Conservation (phyloP, 2,888 invertebrate species). For the Rutpela maculata region DNA sequence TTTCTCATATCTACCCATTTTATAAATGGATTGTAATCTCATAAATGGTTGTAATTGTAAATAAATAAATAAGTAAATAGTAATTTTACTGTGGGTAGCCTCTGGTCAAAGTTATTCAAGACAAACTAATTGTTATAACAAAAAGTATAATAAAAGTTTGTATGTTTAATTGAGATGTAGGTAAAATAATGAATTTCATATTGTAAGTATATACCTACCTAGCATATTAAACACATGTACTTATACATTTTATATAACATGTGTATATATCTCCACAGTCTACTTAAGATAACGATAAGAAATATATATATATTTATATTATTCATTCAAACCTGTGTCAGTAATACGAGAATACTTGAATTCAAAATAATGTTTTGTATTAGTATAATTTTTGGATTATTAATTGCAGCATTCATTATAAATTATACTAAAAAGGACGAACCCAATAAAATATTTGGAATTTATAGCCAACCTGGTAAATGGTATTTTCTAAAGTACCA, state of each 20-base stretch:
- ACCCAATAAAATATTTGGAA: constrained; percentile 76
- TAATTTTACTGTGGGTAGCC: no score
- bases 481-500: constrained; percentile 81
- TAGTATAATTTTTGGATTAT: constrained; percentile 16
- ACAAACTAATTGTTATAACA: no score
- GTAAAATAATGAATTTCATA: background rate
- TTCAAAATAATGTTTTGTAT: constrained; percentile 17
- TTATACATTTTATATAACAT: no score
- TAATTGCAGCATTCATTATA: constrained; percentile 39
- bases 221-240: background rate
- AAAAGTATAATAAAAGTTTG: no score
- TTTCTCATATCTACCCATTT: no score
- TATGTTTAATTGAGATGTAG: background rate
- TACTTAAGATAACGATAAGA: constrained; percentile 16
- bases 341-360: background rate
- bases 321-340: background rate
- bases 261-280: constrained; percentile 2
- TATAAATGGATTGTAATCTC: no score
- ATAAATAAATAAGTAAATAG: no score
- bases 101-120: no score
- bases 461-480: constrained; percentile 79
- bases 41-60: no score
- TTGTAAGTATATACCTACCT: background rate
- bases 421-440: constrained; percentile 66
- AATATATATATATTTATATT: background rate